Base-by-base conservation (phyloP, 2,888 invertebrate genomes). In the Melangyna quadrimaculata region DNA sequence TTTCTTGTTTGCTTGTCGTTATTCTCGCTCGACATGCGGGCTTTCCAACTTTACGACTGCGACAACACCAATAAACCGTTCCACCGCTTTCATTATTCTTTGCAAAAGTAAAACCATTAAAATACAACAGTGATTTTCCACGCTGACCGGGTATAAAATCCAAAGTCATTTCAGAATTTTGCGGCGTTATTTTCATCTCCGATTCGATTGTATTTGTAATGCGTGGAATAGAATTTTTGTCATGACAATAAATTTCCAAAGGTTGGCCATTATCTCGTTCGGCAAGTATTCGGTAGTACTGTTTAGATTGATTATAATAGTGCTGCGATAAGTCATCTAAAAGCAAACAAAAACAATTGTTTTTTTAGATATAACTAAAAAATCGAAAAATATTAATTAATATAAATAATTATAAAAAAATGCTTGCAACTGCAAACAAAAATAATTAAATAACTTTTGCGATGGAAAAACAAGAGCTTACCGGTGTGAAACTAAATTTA, bases 11-110 rank as follows among this genome's bases (percentile, higher is more conserved):
- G 4, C 88, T 89, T 24, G 91, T 91, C 19, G 90, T 90, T 7
- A 92, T 88, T 3, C 91, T 88, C 0, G 92, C 91, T 27, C 89
- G 89, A 78, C 92, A 91, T 0, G 90, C 88, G 10, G 89, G 88
- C 17, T 83, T 87, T 2, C 92, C 91, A 3, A 71, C 73, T 43
- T 90, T 90, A 0, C 92, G 89, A 70, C 88, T 89, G 3, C 92
- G 91, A 69, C 92, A 92, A 83, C 90, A 91, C 92, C 92, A 92
- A 77, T 92, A 92, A 1, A 89, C 90, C 1, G 91, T 91, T 2
- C 88, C 78, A 3, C 90, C 90, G 45, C 90, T 89, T 2, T 88
- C 84, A 78, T 91, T 91, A 73, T 92, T 92, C 87, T 90, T 91
- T 0, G 92, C 90, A 87, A 90, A 92, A 3, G 91, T 90, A 83